Percentiles rank a stretch among this genome's conserved stretches.
These are phyloP conservation scores for Hormiphora californensis DNA, from an alignment of 37 sponge, comb jelly and placozoan species.

Conservation along the genomic window DNA sequence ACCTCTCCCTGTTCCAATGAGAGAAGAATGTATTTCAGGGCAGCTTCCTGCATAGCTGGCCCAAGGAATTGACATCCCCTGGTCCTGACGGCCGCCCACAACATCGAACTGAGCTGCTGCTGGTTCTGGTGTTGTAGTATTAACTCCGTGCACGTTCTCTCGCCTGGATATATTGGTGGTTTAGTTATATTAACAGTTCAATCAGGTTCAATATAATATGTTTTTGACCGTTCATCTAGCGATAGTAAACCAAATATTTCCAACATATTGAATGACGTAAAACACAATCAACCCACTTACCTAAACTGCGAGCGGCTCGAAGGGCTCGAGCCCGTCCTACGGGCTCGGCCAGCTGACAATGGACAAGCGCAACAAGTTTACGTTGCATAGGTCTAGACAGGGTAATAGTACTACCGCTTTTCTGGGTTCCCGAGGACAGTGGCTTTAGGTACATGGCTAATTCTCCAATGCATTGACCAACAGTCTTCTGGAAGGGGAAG, in stretches of 20 bases:
- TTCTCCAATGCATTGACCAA: constrained; percentile 39
- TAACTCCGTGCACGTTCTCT: constrained; percentile 81
- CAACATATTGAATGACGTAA: no score
- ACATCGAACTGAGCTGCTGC: constrained; percentile 73
- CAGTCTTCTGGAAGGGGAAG: constrained; percentile 16
- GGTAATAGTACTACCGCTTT: constrained; percentile 50
- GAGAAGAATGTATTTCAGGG: constrained; percentile 74
- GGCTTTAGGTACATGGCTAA: constrained; percentile 54
- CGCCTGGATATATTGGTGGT: constrained; percentile 57
- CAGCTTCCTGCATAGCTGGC: constrained; percentile 91
- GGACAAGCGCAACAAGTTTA: constrained; percentile 74
- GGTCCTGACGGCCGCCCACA: constrained; percentile 87
- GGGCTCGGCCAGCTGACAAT: constrained; percentile 72
- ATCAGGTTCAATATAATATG: no score
- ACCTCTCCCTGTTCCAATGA: constrained; percentile 55
- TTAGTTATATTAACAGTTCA: no score
- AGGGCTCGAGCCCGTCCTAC: constrained; percentile 75
- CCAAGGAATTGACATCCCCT: constrained; percentile 97
- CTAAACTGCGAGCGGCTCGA: constrained; percentile 78
- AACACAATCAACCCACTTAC: no score
- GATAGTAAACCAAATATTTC: no score
- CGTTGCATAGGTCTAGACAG: constrained; percentile 83
- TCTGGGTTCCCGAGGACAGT: constrained; percentile 56
- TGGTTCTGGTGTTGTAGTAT: constrained; percentile 85
- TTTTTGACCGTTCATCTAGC: no score